Evolutionary conservation across 64 coral and sea anemone genomes (phyloP).

Genomic region (Platygyra sinensis): DNA sequence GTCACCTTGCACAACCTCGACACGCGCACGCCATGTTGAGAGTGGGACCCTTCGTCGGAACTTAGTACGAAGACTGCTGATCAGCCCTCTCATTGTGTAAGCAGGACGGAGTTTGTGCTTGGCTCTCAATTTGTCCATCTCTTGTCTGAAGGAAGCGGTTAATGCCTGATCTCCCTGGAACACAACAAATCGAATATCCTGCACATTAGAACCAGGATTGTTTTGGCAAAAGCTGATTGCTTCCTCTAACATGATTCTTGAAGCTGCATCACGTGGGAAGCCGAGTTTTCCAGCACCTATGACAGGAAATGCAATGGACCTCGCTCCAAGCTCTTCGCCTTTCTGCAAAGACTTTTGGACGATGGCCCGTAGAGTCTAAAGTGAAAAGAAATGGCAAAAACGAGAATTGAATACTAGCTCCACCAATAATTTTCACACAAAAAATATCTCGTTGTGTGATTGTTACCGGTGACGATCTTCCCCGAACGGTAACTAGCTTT

Average conservation of each 20-base stretch:
- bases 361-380: conserved; percentile 45
- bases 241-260: conserved; percentile 59
- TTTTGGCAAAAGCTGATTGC: conserved; percentile 25
- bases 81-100: no score
- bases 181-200: conserved; percentile 68
- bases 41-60: not conserved
- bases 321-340: conserved; percentile 15
- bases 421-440: no score
- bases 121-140: conserved; percentile 27
- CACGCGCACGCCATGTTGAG: not conserved
- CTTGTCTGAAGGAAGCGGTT: conserved; percentile 36
- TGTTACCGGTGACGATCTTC: no score
- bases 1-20: conserved; percentile 24
- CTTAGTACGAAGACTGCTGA: not conserved
- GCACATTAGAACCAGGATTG: not conserved
- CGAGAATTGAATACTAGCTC: no score
- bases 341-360: conserved; percentile 62
- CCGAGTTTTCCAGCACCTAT: conserved; percentile 64
- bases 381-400: not conserved
- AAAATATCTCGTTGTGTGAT: no score
- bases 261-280: conserved; percentile 43
- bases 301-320: conserved; percentile 79
- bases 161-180: conserved; percentile 50
- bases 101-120: not conserved
- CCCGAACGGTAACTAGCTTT: no score